These are phyloP conservation scores for Alloplasta piceator DNA, from an alignment of 2,888 invertebrate species.

Conservation along the genomic window DNA sequence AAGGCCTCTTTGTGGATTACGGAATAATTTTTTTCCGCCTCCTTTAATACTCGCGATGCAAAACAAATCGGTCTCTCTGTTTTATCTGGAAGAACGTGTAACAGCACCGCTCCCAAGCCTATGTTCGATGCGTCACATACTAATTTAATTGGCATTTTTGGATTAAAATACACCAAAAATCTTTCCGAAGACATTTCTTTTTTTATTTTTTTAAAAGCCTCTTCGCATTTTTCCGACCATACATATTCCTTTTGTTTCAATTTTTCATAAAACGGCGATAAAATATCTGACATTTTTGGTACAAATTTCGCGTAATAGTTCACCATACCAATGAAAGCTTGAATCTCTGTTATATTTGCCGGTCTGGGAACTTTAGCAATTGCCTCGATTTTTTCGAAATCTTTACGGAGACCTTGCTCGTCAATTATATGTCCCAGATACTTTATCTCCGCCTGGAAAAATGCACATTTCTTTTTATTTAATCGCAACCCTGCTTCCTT, in stretches of 20 bases:
- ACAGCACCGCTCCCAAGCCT: slow-evolving; percentile 74
- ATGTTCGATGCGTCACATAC: slow-evolving; percentile 65
- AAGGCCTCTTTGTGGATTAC: slow-evolving; percentile 76
- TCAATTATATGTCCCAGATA: not conserved
- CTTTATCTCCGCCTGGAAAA: not conserved
- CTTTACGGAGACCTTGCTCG: slow-evolving; percentile 2
- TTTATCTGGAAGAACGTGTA: slow-evolving; percentile 71
- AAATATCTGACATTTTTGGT: slow-evolving; percentile 69
- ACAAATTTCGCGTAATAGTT: slow-evolving; percentile 80
- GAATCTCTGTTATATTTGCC: slow-evolving; percentile 67
- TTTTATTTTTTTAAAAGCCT: slow-evolving; percentile 72
- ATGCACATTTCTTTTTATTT: not conserved
- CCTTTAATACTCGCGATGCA: slow-evolving; percentile 73
- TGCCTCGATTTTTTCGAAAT: slow-evolving; percentile 44
- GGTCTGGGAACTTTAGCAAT: slow-evolving; percentile 72
- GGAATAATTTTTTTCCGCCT: slow-evolving; percentile 76
- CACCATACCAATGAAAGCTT: slow-evolving; percentile 75
- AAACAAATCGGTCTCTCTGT: slow-evolving; percentile 72
- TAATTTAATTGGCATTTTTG: slow-evolving; percentile 51
- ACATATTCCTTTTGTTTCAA: slow-evolving; percentile 19
- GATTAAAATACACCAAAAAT: slow-evolving; percentile 64
- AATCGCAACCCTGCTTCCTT: not conserved
- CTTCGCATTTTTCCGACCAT: slow-evolving; percentile 15
- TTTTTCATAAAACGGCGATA: slow-evolving; percentile 74
- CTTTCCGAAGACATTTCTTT: slow-evolving; percentile 54